Evolutionary conservation across 2,113 vertebrate species (phyloP), one percentile per base, ranked within the genome.

Genomic region (Stegastes partitus): DNA sequence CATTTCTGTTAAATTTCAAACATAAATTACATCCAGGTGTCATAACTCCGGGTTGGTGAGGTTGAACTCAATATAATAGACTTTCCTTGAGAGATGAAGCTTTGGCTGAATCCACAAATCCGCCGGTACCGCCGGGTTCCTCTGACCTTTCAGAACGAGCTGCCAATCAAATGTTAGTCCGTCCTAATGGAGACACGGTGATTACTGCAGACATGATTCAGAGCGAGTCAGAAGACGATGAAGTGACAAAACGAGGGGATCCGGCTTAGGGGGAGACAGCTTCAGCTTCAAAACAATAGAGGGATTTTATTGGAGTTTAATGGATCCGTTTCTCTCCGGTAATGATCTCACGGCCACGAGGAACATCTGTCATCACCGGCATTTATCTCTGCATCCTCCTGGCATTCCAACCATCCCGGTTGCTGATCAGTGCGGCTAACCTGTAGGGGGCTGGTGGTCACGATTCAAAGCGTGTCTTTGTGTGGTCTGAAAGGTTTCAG

Each of bases 121-220:
- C 3, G 0, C 63, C 4, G 0, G 8, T 1, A 39, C 79, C 64
- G 68, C 78, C 64, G 59, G 70, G 54, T 42, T 54, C 57, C 65
- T 74, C 7, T 81, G 85, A 91, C 87, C 91, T 92, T 89, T 88
- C 54, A 11, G 0, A 66, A 45, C 0, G 34, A 80, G 45, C 11
- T 77, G 84, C 77, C 87, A 78, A 75, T 89, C 87, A 90, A 62
- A 62, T 66, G 55, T 50, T 39, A 19, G 44, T 11, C 50, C 2
- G 1, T 74, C 54, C 51, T 76, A 71, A 83, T 62, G 61, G 79
- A 77, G 76, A 87, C 72, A 25, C 11, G 69, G 47, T 16, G 47
- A 50, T 50, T 50, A 21, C 19, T 4, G 39, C 39, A 2, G 2
- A 42, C 70, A 84, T 51, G 4, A 82, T n/a, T 50, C 12, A 18